Percentiles rank a stretch among this genome's conserved stretches.
Evolutionary conservation across 2,888 invertebrate species (phyloP).

Genomic region (Sminthurinus aureus): DNA sequence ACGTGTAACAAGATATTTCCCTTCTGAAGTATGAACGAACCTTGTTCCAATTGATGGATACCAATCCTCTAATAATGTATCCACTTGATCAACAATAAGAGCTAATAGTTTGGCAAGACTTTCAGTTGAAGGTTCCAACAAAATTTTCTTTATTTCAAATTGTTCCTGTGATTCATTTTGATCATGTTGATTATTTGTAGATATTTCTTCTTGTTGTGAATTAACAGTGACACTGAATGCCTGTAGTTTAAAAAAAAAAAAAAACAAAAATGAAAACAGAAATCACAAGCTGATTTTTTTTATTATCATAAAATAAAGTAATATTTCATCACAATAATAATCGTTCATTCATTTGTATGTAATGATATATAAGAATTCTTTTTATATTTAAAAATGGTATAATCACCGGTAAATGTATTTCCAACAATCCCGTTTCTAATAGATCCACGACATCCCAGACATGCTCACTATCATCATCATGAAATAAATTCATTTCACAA

Average conservation of each 20-base stretch:
- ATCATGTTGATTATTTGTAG: not conserved
- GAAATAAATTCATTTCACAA: slow-evolving; percentile 42
- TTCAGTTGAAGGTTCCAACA: slow-evolving; percentile 79
- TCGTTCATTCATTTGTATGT: too few relatives aligned
- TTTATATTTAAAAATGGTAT: not conserved
- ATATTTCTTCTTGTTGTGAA: slow-evolving; percentile 32
- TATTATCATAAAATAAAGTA: too few relatives aligned
- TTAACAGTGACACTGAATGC: slow-evolving; percentile 51
- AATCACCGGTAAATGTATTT: slow-evolving; percentile 72
- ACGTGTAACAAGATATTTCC: slow-evolving; percentile 91
- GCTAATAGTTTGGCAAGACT: slow-evolving; percentile 83
- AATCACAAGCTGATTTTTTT: too few relatives aligned
- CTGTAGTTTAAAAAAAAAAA: slow-evolving; percentile 37
- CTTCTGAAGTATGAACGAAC: slow-evolving; percentile 97
- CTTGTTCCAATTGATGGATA: slow-evolving; percentile 92
- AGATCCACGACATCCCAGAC: slow-evolving; percentile 86
- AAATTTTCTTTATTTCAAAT: slow-evolving; percentile 20
- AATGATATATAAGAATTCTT: too few relatives aligned
- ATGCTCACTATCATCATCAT: slow-evolving; percentile 71
- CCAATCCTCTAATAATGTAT: slow-evolving; percentile 97
- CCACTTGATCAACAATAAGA: slow-evolving; percentile 92
- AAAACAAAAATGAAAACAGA: not conserved
- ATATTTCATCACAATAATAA: too few relatives aligned
- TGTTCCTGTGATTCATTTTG: slow-evolving; percentile 39
- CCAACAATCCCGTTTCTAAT: slow-evolving; percentile 80